A percentile compares a stretch with the other conserved stretches of the same genome.
These are phyloP conservation scores for Dipodomys ordii DNA, from an alignment of 2,113 vertebrate species.

Conservation along the genomic window DNA sequence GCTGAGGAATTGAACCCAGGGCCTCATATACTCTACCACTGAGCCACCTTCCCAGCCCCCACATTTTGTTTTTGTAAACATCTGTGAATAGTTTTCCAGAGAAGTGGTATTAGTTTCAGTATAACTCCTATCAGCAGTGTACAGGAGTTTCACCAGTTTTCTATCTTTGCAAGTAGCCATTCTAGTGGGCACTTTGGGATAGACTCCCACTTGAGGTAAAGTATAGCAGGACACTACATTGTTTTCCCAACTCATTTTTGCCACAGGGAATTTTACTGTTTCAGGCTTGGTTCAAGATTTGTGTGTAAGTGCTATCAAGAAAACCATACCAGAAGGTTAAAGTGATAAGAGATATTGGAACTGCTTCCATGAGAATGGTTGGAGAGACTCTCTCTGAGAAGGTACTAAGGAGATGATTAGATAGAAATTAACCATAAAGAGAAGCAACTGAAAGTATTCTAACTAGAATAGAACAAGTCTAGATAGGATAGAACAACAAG, in stretches of 20 bases:
- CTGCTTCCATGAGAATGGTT: not conserved
- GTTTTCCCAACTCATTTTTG: not conserved
- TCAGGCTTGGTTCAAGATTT: no score
- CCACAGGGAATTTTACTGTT: not conserved
- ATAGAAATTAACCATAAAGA: not conserved
- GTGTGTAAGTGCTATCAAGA: not conserved
- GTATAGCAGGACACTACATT: not conserved
- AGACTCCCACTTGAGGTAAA: not conserved
- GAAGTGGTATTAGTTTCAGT: not conserved
- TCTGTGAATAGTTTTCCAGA: not conserved
- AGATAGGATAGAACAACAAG: not conserved
- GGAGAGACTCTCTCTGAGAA: not conserved
- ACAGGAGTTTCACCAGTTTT: not conserved
- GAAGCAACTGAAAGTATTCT: not conserved
- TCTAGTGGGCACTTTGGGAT: not conserved
- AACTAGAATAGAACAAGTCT: not conserved
- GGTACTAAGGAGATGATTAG: not conserved
- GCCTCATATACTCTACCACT: no score
- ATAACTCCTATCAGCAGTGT: no score
- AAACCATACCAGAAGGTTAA: not conserved
- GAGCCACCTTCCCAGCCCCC: no score
- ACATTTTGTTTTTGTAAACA: not conserved
- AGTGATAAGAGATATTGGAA: not conserved
- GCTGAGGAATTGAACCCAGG: no score
- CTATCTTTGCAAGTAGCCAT: not conserved